A percentile compares a stretch with the other conserved stretches of the same genome.
Evolutionary conservation across 2,113 vertebrate genomes (phyloP).

Genomic region (Dolichotis patagonum): DNA sequence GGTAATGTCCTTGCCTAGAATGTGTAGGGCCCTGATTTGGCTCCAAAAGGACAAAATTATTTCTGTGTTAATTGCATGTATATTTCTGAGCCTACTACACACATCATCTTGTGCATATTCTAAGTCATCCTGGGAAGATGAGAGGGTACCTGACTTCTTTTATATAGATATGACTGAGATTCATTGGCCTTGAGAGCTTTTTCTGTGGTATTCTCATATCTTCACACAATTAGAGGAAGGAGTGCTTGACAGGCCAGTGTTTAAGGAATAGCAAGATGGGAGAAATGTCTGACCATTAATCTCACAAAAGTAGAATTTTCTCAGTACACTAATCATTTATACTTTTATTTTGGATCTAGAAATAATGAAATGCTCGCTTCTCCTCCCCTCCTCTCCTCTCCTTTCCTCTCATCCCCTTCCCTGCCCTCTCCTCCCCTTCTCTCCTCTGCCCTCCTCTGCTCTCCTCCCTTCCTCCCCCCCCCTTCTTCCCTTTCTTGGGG

Average conservation of each 20-base stretch:
- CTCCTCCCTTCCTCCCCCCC: neutral
- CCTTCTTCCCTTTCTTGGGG: neutral
- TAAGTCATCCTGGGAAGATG: neutral
- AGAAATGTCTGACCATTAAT: neutral
- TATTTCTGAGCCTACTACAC: neutral
- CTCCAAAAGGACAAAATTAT: neutral
- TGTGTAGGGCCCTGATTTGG: neutral
- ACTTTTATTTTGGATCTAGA: neutral
- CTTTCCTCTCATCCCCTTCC: too few species aligned
- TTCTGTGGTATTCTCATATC: neutral
- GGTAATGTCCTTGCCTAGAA: neutral
- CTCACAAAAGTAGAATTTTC: neutral
- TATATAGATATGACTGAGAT: neutral
- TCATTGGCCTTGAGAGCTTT: neutral
- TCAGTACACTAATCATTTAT: neutral
- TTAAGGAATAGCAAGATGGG: constrained; percentile 19
- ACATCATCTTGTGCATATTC: neutral
- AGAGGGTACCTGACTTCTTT: neutral
- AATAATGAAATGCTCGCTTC: neutral
- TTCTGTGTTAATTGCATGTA: neutral
- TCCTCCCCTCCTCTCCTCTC: neutral
- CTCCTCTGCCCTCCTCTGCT: neutral
- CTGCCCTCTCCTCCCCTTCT: neutral
- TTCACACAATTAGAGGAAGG: neutral
- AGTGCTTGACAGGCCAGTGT: neutral